Percentiles rank a stretch among this genome's conserved stretches.
These are phyloP conservation scores for Morpho achilles DNA, from an alignment of 2,888 invertebrate genomes.

Conservation along the genomic window DNA sequence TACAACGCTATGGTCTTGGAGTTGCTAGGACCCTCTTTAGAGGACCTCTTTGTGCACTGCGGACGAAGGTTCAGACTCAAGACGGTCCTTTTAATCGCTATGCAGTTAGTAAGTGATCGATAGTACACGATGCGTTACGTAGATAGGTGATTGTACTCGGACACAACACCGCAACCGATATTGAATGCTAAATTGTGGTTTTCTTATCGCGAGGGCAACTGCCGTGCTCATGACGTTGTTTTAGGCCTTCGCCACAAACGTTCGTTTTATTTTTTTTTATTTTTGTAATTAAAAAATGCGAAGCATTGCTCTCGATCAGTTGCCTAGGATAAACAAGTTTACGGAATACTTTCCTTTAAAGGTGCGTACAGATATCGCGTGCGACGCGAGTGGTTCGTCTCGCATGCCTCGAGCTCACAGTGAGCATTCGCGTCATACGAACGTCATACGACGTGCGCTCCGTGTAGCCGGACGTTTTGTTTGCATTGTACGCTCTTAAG, in stretches of 20 bases:
- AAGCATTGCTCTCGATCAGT: constrained; percentile 64
- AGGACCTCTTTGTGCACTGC: constrained; percentile 99
- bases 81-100: constrained; percentile 98
- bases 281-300: neutral
- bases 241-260: constrained; percentile 22
- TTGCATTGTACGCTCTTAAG: too few species aligned
- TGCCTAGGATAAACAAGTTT: neutral
- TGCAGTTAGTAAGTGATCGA: constrained; percentile 91
- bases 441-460: too few species aligned
- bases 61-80: constrained; percentile 98
- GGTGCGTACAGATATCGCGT: too few species aligned
- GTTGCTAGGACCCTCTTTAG: constrained; percentile 98
- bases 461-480: too few species aligned
- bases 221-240: constrained; percentile 64
- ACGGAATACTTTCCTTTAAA: too few species aligned
- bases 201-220: constrained; percentile 49
- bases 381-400: too few species aligned
- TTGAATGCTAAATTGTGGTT: constrained; percentile 37
- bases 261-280: constrained; percentile 25
- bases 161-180: constrained; percentile 70
- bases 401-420: too few species aligned
- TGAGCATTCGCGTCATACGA: too few species aligned
- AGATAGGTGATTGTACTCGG: constrained; percentile 31
- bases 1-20: constrained; percentile 99
- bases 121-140: constrained; percentile 22